phyloP scores from a whole-genome alignment of 2,797 vertebrate genomes.

The Agapornis canus region DNA sequence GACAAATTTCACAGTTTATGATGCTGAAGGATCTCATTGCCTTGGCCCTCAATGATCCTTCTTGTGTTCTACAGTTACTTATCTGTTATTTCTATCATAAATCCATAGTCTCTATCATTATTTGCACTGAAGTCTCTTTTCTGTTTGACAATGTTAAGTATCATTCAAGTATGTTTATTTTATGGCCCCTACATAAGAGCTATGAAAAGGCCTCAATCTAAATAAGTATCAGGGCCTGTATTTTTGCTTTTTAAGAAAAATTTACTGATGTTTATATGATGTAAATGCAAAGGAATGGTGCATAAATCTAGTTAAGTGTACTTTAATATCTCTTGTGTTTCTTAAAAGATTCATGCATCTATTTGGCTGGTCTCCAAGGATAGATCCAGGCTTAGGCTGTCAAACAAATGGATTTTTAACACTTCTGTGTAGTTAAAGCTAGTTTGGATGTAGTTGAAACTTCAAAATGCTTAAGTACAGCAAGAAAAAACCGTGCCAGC shows the following conservation, averaged over 20 bases:
- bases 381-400: neutral
- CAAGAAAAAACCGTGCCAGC: neutral
- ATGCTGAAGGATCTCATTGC: neutral
- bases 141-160: slow-evolving; percentile 54
- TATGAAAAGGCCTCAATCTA: neutral
- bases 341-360: neutral
- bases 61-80: neutral
- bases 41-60: neutral
- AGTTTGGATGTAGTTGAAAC: neutral
- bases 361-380: neutral
- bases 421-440: neutral
- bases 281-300: neutral
- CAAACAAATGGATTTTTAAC: slow-evolving; percentile 26
- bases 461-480: neutral
- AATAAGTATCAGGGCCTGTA: neutral
- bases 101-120: neutral
- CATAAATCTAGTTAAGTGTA: slow-evolving; percentile 28
- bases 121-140: neutral
- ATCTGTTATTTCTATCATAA: neutral
- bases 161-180: slow-evolving; percentile 51
- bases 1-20: neutral
- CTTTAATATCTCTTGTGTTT: neutral
- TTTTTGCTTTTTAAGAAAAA: neutral
- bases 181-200: neutral
- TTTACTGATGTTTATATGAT: slow-evolving; percentile 1